These are phyloP conservation scores for Lepidochrysops patricia DNA, from an alignment of 2,888 invertebrate genomes.

Conservation along the genomic window DNA sequence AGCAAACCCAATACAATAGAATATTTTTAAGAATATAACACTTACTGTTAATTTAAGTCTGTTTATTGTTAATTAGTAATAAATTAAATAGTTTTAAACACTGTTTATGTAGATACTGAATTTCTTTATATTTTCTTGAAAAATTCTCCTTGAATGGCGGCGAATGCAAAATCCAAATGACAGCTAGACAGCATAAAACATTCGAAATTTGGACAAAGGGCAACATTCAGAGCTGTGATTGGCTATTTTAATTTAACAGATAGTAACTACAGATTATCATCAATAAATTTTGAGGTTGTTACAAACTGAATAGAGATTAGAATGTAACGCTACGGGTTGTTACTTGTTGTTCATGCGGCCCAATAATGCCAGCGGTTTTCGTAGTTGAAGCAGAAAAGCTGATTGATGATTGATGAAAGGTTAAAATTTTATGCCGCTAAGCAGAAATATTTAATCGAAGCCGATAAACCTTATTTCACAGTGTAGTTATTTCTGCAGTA, in stretches of 20 bases:
- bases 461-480: too few species aligned
- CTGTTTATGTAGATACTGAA: neutral
- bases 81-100: neutral
- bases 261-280: neutral
- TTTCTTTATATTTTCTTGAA: neutral
- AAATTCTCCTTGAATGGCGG: neutral
- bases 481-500: too few species aligned
- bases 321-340: too few species aligned
- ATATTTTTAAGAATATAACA: neutral
- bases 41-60: neutral
- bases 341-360: too few species aligned
- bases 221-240: neutral
- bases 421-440: too few species aligned
- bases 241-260: neutral
- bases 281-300: too few species aligned
- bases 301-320: too few species aligned
- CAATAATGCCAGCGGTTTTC: too few species aligned
- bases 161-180: constrained; percentile 1
- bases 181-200: neutral
- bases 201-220: neutral
- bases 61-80: neutral
- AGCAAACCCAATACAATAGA: neutral
- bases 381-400: too few species aligned
- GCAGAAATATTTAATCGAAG: too few species aligned
- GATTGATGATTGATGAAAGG: too few species aligned